Evolutionary conservation across 2,888 invertebrate species (phyloP), one percentile per base, ranked within the genome.

Genomic region (Melanostoma mellinum): DNA sequence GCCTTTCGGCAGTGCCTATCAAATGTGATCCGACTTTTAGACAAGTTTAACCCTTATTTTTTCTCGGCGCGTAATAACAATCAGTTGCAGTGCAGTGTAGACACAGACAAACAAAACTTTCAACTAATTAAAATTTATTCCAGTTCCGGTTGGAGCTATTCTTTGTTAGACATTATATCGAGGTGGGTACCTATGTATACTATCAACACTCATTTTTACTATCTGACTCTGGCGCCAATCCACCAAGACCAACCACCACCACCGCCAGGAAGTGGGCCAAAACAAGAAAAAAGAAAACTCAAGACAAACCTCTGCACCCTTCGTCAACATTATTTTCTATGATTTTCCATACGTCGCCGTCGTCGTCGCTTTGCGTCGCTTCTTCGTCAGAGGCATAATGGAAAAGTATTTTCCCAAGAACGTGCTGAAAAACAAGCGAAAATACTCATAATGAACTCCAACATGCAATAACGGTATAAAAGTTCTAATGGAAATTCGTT

Each of bases 101-200:
- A 63, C 73, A 75, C 52, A 73, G 52, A 38, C 82, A 82, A 78
- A 82, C 68, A 77, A 73, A 82, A 82, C 73, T 82, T 82, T 82
- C 56, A 58, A 58, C 82, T 82, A 82, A 82, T 82, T 82, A 82
- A 82, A 82, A 82, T 82, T 74, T 82, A 78, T 82, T 73, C 73
- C 78, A 78, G 68, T 82, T 82, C 78, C 77, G 69, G 77, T 82
- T 56, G 56, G 72, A 77, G 53, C 46, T 32, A 63, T 20, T 20
- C 20, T 20, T 20, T 20, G 20, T 20, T 20, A 20, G 20, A 20
- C 20, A 20, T 20, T 20, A 20, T 20, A 20, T 20, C 20, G 35
- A 6, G 9, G 6, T 48, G 46, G 44, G 44, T 50, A 42, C 33
- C 40, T 20, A 53, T 56, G 40, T 63, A n/a, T 52, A 48, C 60